Percentiles rank a stretch among this genome's conserved stretches.
Conservation (phyloP, 2,888 invertebrate species). For the Xestia c-nigrum region DNA sequence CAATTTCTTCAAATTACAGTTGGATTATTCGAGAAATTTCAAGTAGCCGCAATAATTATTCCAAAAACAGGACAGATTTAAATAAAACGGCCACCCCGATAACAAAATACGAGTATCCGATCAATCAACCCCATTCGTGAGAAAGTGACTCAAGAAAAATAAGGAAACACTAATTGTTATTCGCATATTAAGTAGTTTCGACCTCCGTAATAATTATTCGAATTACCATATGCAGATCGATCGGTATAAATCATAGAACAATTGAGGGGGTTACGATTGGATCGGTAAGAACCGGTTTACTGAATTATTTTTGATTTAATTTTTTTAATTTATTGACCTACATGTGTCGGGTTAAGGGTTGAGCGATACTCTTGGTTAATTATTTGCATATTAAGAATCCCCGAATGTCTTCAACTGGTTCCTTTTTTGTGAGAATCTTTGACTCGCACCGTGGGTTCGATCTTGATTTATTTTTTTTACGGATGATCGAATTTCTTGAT, state of each 20-base stretch:
- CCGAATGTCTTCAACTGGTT: constrained; percentile 74
- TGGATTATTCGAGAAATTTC: constrained; percentile 26
- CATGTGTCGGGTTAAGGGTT: constrained; percentile 76
- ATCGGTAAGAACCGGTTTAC: constrained; percentile 80
- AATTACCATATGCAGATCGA: constrained; percentile 87
- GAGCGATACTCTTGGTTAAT: constrained; percentile 79
- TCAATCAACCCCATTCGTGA: constrained; percentile 87
- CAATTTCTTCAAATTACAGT: neutral
- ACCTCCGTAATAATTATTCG: constrained; percentile 82
- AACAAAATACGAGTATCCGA: constrained; percentile 71
- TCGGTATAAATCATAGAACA: constrained; percentile 90
- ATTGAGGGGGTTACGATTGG: constrained; percentile 78
- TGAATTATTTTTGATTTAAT: constrained; percentile 74
- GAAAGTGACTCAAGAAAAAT: constrained; percentile 83
- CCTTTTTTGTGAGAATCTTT: constrained; percentile 80
- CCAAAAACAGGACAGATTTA: constrained; percentile 64
- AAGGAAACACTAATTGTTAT: constrained; percentile 88
- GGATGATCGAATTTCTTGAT: constrained; percentile 74
- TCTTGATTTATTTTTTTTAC: constrained; percentile 80
- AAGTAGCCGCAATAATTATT: constrained; percentile 46
- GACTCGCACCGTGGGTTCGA: constrained; percentile 70
- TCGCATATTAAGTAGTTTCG: constrained; percentile 87
- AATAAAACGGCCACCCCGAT: constrained; percentile 67
- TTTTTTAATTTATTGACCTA: constrained; percentile 88
- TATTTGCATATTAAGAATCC: constrained; percentile 85